phyloP scores from a whole-genome alignment of 2,113 vertebrate species.

The Empidonax alnorum region DNA sequence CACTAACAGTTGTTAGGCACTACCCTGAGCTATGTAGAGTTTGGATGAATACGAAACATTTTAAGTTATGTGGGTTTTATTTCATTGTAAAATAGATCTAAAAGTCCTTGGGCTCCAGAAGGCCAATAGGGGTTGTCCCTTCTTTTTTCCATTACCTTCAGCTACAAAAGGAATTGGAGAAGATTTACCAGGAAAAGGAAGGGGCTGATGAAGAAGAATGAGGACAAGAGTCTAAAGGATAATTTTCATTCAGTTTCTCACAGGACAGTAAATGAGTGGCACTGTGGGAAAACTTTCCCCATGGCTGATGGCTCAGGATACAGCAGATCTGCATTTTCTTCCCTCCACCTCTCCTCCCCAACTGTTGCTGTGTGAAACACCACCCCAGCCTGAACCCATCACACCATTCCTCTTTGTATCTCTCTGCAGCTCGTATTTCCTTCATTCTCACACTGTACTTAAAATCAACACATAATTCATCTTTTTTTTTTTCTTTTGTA shows the following conservation, averaged over 20 bases:
- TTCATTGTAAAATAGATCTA: not conserved
- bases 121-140: rapidly evolving
- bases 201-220: not conserved
- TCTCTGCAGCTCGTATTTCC: not conserved
- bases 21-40: not conserved
- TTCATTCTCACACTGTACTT: not conserved
- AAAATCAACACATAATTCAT: conserved; percentile 21
- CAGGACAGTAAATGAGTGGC: not conserved
- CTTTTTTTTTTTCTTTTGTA: not conserved
- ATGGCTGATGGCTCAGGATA: not conserved
- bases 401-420: not conserved
- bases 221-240: not conserved
- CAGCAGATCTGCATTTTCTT: not conserved
- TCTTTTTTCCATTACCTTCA: not conserved
- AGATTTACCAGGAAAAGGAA: not conserved
- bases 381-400: not conserved
- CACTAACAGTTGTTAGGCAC: too few relatives aligned
- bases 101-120: not conserved
- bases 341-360: not conserved
- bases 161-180: not conserved
- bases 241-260: not conserved
- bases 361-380: not conserved
- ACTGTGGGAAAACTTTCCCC: not conserved
- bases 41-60: not conserved
- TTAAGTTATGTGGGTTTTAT: not conserved